Percentiles rank a stretch among this genome's conserved stretches.
phyloP scores from a whole-genome alignment of 2,888 invertebrate genomes.

The Macrophya alboannulata region DNA sequence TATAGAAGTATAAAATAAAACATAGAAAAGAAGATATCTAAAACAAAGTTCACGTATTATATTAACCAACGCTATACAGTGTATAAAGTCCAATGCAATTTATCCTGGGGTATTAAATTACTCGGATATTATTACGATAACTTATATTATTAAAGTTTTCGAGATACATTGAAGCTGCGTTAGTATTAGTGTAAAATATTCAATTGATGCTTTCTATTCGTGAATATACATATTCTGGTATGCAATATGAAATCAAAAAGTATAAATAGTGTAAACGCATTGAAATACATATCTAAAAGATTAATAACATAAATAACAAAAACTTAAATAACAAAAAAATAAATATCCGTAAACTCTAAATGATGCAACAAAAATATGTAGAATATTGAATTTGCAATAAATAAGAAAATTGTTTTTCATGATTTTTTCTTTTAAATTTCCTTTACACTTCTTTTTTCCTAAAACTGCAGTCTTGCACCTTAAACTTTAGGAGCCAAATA shows the following conservation, averaged over 20 bases:
- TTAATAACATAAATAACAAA: conserved; percentile 49
- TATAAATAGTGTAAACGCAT: background rate
- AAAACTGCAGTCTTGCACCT: conserved; percentile 45
- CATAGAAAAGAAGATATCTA: background rate
- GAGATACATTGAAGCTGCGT: conserved; percentile 33
- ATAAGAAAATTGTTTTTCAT: conserved; percentile 27
- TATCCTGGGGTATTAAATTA: background rate
- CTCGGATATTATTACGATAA: conserved; percentile 1
- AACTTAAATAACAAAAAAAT: conserved; percentile 54
- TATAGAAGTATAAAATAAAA: conserved; percentile 20
- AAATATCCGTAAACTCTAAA: conserved; percentile 49
- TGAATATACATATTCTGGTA: background rate
- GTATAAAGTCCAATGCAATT: conserved; percentile 2
- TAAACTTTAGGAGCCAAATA: conserved; percentile 50
- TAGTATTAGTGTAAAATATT: conserved; percentile 3
- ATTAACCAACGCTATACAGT: background rate
- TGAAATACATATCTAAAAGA: background rate
- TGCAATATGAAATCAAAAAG: conserved; percentile 23
- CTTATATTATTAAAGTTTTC: background rate
- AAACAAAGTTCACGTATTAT: conserved; percentile 3
- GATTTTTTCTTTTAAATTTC: background rate
- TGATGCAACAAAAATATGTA: conserved; percentile 35
- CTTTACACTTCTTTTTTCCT: background rate
- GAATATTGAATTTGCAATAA: conserved; percentile 29
- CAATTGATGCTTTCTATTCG: background rate